These are phyloP conservation scores for Antigone vipio DNA, from an alignment of 2,113 vertebrate genomes.

Conservation along the genomic window DNA sequence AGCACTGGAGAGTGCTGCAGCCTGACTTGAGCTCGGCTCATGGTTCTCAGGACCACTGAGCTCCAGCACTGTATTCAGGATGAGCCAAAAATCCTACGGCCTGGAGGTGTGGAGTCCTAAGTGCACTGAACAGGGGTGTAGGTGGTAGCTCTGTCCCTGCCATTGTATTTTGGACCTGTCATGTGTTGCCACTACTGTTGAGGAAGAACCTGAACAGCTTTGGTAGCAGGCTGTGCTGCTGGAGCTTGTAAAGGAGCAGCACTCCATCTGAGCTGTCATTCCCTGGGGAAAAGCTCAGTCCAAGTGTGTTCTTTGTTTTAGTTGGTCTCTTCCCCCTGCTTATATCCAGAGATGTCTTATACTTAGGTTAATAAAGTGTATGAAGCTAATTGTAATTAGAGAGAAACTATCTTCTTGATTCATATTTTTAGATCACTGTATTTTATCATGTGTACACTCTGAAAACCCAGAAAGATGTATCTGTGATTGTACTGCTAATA, in stretches of 20 bases:
- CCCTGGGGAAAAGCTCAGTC: not conserved
- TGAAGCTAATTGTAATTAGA: not conserved
- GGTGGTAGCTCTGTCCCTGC: not conserved
- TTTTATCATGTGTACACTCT: not conserved
- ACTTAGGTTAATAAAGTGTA: not conserved
- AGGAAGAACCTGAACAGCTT: not conserved
- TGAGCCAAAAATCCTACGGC: not conserved
- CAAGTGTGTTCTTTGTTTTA: not conserved
- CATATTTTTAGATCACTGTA: not conserved
- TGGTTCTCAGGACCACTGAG: not conserved
- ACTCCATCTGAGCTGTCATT: not conserved
- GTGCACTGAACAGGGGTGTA: not conserved
- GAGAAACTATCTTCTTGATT: not conserved
- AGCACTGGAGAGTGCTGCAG: not conserved
- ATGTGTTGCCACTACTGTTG: not conserved
- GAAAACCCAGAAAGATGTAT: not conserved
- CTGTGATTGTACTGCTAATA: not conserved
- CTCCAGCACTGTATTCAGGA: not conserved
- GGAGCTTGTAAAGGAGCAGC: not conserved
- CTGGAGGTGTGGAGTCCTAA: not conserved
- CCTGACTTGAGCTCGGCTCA: not conserved
- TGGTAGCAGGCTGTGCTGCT: not conserved
- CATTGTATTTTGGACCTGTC: not conserved
- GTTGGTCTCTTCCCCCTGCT: not conserved
- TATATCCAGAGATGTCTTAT: not conserved